Conservation (phyloP, 1,140 invertebrate species). For the Lerema accius region DNA sequence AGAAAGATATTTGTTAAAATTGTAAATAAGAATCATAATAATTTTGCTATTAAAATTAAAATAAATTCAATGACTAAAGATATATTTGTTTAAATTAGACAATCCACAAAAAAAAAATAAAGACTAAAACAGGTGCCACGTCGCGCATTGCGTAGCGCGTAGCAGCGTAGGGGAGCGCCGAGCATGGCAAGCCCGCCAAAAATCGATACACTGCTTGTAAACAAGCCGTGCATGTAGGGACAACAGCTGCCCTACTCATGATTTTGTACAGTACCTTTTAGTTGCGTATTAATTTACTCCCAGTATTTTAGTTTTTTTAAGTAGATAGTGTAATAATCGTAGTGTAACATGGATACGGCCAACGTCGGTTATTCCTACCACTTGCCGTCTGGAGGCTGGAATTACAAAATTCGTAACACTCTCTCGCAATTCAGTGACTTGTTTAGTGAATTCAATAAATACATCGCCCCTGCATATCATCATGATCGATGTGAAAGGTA, state of each 20-base stretch:
- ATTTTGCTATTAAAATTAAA: too few species aligned
- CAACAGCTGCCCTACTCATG: conserved; percentile 47
- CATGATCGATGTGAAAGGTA: conserved; percentile 98
- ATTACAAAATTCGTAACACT: conserved; percentile 89
- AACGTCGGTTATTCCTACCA: conserved; percentile 93
- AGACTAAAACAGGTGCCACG: too few species aligned
- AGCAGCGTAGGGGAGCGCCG: too few species aligned
- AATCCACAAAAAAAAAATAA: too few species aligned
- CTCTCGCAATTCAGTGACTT: conserved; percentile 95
- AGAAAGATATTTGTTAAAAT: too few species aligned
- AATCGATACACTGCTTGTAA: conserved; percentile 81
- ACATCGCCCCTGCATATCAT: conserved; percentile 97
- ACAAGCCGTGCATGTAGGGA: conserved; percentile 65
- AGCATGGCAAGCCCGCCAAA: conserved; percentile 55
- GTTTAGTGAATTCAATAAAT: conserved; percentile 97
- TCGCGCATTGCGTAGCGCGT: conserved; percentile 36
- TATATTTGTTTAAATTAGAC: too few species aligned
- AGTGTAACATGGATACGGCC: conserved; percentile 79
- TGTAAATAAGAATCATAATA: too few species aligned
- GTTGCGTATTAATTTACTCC: conserved; percentile 56
- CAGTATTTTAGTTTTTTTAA: conserved; percentile 46
- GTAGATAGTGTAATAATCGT: conserved; percentile 43
- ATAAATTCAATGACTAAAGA: too few species aligned
- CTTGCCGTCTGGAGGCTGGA: conserved; percentile 91
- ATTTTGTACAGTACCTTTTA: conserved; percentile 51